Percentiles rank a stretch among this genome's conserved stretches.
Conservation (phyloP, 2,888 invertebrate species). For the Drosophila mimetica region DNA sequence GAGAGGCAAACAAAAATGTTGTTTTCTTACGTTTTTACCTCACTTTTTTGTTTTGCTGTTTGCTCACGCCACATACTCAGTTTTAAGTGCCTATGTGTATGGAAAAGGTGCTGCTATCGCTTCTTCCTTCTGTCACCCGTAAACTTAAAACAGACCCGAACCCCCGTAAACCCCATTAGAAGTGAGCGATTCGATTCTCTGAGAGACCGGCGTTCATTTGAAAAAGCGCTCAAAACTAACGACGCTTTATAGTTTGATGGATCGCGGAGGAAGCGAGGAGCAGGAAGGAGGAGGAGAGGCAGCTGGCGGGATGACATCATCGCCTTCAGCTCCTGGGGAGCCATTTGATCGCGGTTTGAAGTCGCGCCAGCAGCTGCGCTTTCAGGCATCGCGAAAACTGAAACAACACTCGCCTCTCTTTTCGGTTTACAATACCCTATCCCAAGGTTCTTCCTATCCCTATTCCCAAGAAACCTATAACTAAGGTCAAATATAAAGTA, state of each 20-base stretch:
- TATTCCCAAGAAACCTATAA: not conserved
- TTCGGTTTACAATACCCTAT: constrained; percentile 7
- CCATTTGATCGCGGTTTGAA: constrained; percentile 44
- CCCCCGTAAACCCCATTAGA: constrained; percentile 3
- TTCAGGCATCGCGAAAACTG: constrained; percentile 18
- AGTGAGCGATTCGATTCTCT: constrained; percentile 10
- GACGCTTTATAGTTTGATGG: constrained; percentile 10
- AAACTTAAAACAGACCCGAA: not conserved
- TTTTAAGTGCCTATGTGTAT: constrained; percentile 47
- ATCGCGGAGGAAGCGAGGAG: constrained; percentile 2
- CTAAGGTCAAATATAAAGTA: not conserved
- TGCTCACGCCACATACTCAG: constrained; percentile 59
- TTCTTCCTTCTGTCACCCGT: constrained; percentile 23
- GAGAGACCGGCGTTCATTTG: constrained; percentile 22
- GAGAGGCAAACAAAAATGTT: constrained; percentile 60
- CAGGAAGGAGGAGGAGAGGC: constrained; percentile 11
- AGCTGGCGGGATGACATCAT: constrained; percentile 39
- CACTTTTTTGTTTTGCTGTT: constrained; percentile 46
- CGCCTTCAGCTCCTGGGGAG: constrained; percentile 38
- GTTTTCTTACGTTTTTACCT: constrained; percentile 59
- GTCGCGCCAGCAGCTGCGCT: constrained; percentile 37
- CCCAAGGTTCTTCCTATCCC: not conserved
- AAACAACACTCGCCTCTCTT: constrained; percentile 2
- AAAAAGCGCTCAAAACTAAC: constrained; percentile 25
- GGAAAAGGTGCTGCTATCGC: constrained; percentile 66